Conservation (phyloP, 2,797 vertebrate genomes). For the Scolopax rusticola region DNA sequence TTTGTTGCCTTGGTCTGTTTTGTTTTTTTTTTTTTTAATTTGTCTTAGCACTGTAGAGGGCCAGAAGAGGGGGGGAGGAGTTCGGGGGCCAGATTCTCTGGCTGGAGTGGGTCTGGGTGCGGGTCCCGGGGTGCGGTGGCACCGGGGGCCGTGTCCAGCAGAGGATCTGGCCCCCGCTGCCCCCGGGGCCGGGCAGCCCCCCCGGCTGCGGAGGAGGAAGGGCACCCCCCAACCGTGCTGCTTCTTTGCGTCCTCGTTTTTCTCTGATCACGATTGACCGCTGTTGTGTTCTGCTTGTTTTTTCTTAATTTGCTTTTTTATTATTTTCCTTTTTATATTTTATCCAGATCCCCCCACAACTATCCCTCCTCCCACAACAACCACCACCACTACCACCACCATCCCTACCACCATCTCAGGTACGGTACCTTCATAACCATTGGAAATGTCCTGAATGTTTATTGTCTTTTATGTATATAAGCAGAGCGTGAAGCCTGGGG, state of each 20-base stretch:
- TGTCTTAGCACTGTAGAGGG: slow-evolving; percentile 21
- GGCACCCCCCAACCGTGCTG: not conserved
- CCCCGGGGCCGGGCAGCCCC: not conserved
- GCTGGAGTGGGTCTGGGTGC: fast-evolving
- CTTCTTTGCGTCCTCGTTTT: slow-evolving; percentile 72
- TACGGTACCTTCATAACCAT: slow-evolving; percentile 92
- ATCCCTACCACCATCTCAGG: slow-evolving; percentile 93
- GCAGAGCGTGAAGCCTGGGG: slow-evolving; percentile 55
- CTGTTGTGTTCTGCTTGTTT: slow-evolving; percentile 83
- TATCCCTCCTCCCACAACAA: slow-evolving; percentile 96
- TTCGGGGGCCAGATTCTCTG: not conserved
- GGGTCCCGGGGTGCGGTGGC: fast-evolving
- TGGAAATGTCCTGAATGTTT: slow-evolving; percentile 79
- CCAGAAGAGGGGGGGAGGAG: not conserved
- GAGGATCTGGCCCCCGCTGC: not conserved
- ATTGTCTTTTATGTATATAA: slow-evolving; percentile 76
- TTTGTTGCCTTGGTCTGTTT: not conserved
- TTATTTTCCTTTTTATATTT: slow-evolving; percentile 92
- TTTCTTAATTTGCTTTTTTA: slow-evolving; percentile 85
- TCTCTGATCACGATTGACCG: slow-evolving; percentile 75
- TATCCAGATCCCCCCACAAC: slow-evolving; percentile 99
- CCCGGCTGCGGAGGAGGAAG: not conserved
- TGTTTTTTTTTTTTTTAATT: not conserved
- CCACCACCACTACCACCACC: slow-evolving; percentile 86
- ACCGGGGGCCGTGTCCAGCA: not conserved